A percentile compares a stretch with the other conserved stretches of the same genome.
Evolutionary conservation across 2,797 vertebrate genomes (phyloP).

Genomic region (Dendrocincla tyrannina): DNA sequence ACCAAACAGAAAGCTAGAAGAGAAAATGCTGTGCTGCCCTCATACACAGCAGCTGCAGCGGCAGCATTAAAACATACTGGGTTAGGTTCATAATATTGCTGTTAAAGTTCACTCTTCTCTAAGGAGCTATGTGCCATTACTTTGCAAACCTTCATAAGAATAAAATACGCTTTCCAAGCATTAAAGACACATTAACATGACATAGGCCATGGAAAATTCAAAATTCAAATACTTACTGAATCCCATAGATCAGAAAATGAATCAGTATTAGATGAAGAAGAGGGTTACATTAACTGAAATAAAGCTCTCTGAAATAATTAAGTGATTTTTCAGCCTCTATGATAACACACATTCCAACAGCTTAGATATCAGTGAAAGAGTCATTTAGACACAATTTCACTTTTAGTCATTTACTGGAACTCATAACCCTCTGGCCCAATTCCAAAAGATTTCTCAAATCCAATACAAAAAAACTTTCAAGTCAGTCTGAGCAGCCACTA

Average conservation of each 20-base stretch:
- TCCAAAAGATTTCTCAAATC: slow-evolving; percentile 57
- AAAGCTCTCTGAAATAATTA: slow-evolving; percentile 38
- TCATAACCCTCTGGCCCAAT: slow-evolving; percentile 30
- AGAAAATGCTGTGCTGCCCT: background rate
- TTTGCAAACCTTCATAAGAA: background rate
- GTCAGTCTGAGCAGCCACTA: background rate
- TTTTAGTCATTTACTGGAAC: slow-evolving; percentile 62
- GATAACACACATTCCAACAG: slow-evolving; percentile 35
- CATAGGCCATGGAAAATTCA: slow-evolving; percentile 52
- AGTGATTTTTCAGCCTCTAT: slow-evolving; percentile 34
- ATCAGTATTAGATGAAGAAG: slow-evolving; percentile 1
- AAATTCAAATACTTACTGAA: slow-evolving; percentile 48
- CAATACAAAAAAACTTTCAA: background rate
- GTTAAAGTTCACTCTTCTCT: background rate
- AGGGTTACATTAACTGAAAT: slow-evolving; percentile 38
- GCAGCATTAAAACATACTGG: background rate
- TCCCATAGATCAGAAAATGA: slow-evolving; percentile 49
- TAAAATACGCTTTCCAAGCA: background rate
- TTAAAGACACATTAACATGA: slow-evolving; percentile 37
- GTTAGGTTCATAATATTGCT: background rate
- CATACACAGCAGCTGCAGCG: background rate
- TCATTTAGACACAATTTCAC: slow-evolving; percentile 54
- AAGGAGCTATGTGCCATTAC: background rate
- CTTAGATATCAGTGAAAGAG: slow-evolving; percentile 37
- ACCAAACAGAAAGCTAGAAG: background rate